phyloP scores from a whole-genome alignment of 2,797 vertebrate species.

The Arremon aurantiirostris region DNA sequence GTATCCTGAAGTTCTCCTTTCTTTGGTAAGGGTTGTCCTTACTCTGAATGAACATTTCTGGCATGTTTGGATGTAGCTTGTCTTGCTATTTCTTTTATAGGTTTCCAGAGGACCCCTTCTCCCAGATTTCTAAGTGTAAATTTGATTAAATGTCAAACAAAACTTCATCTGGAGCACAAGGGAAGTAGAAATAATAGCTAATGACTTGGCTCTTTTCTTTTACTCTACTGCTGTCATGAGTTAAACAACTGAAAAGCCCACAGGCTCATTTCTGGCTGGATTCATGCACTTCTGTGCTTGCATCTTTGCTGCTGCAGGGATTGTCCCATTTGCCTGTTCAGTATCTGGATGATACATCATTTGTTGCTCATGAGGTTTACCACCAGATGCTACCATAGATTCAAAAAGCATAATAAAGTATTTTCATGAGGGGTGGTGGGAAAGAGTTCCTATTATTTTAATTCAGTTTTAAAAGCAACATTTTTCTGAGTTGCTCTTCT shows the following conservation, averaged over 20 bases:
- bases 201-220: neutral
- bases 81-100: neutral
- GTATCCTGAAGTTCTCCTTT: neutral
- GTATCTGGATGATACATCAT: neutral
- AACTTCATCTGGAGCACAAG: neutral
- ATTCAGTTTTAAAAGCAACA: neutral
- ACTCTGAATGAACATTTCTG: neutral
- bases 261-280: neutral
- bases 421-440: neutral
- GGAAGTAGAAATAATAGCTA: neutral
- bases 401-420: neutral
- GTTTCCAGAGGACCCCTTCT: neutral
- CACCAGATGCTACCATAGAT: neutral
- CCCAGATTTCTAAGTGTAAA: neutral
- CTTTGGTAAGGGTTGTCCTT: neutral
- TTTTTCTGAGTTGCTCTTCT: neutral
- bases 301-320: neutral
- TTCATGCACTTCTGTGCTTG: neutral
- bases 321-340: neutral
- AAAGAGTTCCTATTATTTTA: neutral
- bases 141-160: neutral
- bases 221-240: neutral
- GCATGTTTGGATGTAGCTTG: neutral
- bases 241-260: neutral
- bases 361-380: neutral